A percentile compares a stretch with the other conserved stretches of the same genome.
Evolutionary conservation across 2,113 vertebrate genomes (phyloP).

Genomic region (Salminus brasiliensis): DNA sequence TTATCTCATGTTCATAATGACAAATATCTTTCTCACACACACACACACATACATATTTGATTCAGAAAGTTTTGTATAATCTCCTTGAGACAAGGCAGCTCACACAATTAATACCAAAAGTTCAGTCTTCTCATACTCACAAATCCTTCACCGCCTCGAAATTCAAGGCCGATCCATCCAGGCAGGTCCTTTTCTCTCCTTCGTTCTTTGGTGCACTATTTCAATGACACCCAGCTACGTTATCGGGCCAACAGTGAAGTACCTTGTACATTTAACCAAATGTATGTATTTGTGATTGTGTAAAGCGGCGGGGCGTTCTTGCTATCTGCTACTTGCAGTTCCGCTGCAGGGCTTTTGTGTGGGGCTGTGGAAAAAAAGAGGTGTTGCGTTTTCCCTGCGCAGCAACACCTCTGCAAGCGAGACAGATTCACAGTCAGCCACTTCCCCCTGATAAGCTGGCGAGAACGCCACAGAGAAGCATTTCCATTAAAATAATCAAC

Average conservation of each 20-base stretch:
- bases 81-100: not conserved
- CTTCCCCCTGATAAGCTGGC: constrained; percentile 45
- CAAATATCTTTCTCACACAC: too few species aligned
- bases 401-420: constrained; percentile 44
- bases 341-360: constrained; percentile 37
- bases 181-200: constrained; percentile 14
- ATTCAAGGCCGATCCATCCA: constrained; percentile 3
- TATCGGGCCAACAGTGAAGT: constrained; percentile 43
- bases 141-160: constrained; percentile 26
- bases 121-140: not conserved
- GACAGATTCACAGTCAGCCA: constrained; percentile 43
- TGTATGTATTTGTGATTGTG: constrained; percentile 40
- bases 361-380: constrained; percentile 25
- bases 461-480: constrained; percentile 37
- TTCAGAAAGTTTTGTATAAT: not conserved
- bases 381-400: constrained; percentile 33
- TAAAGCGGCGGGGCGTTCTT: constrained; percentile 28
- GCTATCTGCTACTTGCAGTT: constrained; percentile 43
- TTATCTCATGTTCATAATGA: too few species aligned
- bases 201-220: constrained; percentile 7
- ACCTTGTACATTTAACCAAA: constrained; percentile 39
- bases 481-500: constrained; percentile 53
- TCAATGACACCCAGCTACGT: constrained; percentile 35
- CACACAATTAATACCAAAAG: constrained; percentile 26
- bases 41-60: too few species aligned